Conservation (phyloP, 2,113 vertebrate genomes). For the Mormoops blainvillei region DNA sequence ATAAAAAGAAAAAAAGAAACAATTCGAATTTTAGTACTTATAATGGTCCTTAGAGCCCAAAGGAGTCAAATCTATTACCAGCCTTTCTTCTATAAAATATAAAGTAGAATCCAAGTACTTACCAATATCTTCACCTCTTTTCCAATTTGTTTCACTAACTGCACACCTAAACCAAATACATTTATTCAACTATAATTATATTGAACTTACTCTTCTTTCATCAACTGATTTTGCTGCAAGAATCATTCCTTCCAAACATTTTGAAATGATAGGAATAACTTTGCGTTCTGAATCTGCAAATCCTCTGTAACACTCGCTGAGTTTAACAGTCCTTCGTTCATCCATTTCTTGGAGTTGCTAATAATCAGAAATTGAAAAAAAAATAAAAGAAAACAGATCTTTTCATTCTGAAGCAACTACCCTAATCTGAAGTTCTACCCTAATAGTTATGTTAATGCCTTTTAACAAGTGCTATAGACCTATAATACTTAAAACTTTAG, state of each 20-base stretch:
- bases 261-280: conserved; percentile 96
- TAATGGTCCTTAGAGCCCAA: neutral
- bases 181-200: neutral
- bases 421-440: neutral
- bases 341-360: conserved; percentile 99
- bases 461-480: neutral
- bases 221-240: conserved; percentile 96
- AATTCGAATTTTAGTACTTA: neutral
- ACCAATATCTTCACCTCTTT: neutral
- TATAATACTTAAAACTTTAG: neutral
- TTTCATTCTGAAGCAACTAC: conserved; percentile 47
- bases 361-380: conserved; percentile 30
- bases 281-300: conserved; percentile 96
- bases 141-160: neutral
- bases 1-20: neutral
- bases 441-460: neutral
- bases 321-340: conserved; percentile 92
- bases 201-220: conserved; percentile 87
- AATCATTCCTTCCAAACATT: conserved; percentile 98
- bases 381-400: conserved; percentile 22
- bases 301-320: conserved; percentile 94
- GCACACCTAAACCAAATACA: neutral
- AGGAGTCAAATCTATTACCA: neutral
- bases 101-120: conserved; percentile 2
- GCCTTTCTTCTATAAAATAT: neutral